phyloP scores from a whole-genome alignment of 2,113 vertebrate species.

The Leucosticte australis region DNA sequence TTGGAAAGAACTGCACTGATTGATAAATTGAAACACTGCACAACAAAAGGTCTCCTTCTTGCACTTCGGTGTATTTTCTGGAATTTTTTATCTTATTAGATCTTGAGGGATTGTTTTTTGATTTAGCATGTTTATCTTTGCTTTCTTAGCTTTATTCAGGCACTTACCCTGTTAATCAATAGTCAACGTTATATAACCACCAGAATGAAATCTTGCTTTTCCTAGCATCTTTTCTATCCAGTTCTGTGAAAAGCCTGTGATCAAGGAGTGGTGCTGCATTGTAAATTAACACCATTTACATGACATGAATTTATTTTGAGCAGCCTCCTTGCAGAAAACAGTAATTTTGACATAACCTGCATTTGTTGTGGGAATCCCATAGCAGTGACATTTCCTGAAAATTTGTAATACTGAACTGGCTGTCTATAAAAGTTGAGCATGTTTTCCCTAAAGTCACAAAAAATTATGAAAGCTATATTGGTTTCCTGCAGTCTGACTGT shows the following conservation, averaged over 20 bases:
- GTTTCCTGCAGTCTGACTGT: constrained; percentile 20
- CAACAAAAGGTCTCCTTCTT: not conserved
- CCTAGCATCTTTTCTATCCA: accelerated
- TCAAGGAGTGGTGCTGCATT: not conserved
- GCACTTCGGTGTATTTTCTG: not conserved
- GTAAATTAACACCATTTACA: not conserved
- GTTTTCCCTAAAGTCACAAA: constrained; percentile 44
- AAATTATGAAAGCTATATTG: constrained; percentile 51
- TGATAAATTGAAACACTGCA: not conserved
- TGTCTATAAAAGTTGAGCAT: not conserved
- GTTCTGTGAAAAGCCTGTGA: not conserved
- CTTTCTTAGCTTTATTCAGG: not conserved
- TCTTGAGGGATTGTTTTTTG: not conserved
- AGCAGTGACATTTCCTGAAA: not conserved
- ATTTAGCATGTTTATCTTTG: not conserved
- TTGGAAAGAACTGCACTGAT: not conserved
- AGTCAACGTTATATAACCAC: not conserved
- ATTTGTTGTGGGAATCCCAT: not conserved
- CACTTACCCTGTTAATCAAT: not conserved
- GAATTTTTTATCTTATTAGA: not conserved
- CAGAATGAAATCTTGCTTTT: not conserved
- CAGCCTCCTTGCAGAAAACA: not conserved
- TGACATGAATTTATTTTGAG: not conserved
- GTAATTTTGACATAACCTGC: not conserved
- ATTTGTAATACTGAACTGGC: not conserved